Conservation (phyloP, 2,113 vertebrate species). For the Calypte anna region DNA sequence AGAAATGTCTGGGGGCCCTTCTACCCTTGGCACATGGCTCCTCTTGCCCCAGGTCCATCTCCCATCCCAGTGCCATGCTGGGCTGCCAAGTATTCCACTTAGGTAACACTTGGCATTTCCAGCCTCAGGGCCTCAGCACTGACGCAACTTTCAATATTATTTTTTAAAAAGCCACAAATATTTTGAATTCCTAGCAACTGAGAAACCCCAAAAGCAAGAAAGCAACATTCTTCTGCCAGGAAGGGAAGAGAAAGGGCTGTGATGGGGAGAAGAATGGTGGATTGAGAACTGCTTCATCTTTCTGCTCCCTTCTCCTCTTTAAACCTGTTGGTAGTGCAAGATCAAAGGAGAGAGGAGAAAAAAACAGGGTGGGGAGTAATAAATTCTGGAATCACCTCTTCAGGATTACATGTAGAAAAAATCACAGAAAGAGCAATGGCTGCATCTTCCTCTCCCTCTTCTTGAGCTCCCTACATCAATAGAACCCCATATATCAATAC, state of each 20-base stretch:
- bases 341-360: background rate
- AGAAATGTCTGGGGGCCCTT: background rate
- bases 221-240: conserved; percentile 30
- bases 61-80: background rate
- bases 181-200: conserved; percentile 69
- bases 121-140: conserved; percentile 33
- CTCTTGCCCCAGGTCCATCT: conserved; percentile 35
- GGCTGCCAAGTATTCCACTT: conserved; percentile 50
- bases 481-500: background rate
- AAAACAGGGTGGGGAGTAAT: background rate
- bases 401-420: background rate
- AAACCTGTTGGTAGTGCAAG: background rate
- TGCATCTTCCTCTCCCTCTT: background rate
- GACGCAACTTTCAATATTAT: conserved; percentile 54
- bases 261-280: background rate
- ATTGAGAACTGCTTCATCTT: background rate
- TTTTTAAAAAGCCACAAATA: conserved; percentile 58
- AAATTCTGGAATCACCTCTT: background rate
- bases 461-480: background rate
- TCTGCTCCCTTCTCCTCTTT: background rate
- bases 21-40: background rate
- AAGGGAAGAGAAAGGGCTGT: background rate
- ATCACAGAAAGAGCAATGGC: background rate
- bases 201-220: conserved; percentile 56
- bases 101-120: conserved; percentile 59